Base-by-base conservation (phyloP, 2,888 invertebrate species). In the Venusia cambrica region DNA sequence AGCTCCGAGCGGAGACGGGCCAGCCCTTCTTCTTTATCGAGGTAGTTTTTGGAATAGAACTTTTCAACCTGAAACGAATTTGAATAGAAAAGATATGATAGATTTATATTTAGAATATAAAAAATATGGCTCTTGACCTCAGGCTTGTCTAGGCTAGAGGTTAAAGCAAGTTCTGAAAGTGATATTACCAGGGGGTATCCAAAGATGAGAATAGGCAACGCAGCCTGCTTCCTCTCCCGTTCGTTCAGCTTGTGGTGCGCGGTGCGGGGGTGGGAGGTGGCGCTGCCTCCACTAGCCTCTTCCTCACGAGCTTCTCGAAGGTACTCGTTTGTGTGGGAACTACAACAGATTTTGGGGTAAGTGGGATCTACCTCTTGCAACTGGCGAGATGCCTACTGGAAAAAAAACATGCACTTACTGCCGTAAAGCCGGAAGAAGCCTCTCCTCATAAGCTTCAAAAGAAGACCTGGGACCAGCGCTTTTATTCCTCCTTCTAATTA, bases 11-110 rank as follows among this genome's bases (percentile, higher is more conserved):
- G 67, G 1, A 96, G 75, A 7, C 91, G 89, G 43, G 92, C 89
- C n/a, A 97, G 72, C 0, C 96, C 96, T 60, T 96, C 95, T 66
- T 96, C 96, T 62, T 96, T 95, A 69, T 96, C 96, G 22, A 95
- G 90, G 74, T 94, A 97, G 71, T 94, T 95, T 58, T 96, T 95
- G 2, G 96, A 95, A 74, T 94, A 96, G 73, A 96, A 95, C 63
- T 94, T 94, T 72, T 97, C 96, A 1, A 97, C 94, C 94, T 94
- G 59, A 4, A 45, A 27, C 14, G 37, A 4, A 3, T n/a, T 8
- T 12, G 2, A 10, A 6, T 5, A n/a, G n/a, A n/a, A n/a, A n/a
- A n/a, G n/a, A n/a, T n/a, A n/a, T n/a, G n/a, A n/a, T n/a, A n/a
- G n/a, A n/a, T n/a, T n/a, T n/a, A n/a, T n/a, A n/a, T n/a, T n/a